These are phyloP conservation scores for Pterois miles DNA, from an alignment of 2,797 vertebrate genomes.

Conservation along the genomic window DNA sequence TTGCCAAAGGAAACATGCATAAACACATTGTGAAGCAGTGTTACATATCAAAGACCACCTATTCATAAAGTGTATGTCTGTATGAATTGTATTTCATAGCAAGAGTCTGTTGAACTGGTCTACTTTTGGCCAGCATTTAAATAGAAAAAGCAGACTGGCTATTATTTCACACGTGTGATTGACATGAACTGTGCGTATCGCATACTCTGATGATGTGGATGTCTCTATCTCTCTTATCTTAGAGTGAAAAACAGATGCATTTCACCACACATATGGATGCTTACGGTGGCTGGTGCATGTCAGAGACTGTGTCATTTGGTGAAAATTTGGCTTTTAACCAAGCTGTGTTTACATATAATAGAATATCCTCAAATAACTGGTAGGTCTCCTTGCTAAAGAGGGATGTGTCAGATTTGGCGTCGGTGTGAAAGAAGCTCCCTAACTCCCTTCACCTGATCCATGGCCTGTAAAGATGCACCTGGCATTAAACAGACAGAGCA, in stretches of 20 bases:
- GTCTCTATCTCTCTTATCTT: too few species aligned
- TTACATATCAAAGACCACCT: constrained; percentile 30
- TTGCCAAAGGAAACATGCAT: constrained; percentile 29
- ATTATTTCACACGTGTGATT: constrained; percentile 32
- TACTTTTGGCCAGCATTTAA: constrained; percentile 9
- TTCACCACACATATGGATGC: constrained; percentile 25
- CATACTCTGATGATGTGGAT: background rate
- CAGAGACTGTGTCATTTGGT: constrained; percentile 34
- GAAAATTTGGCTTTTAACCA: constrained; percentile 62
- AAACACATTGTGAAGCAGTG: constrained; percentile 33
- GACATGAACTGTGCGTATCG: constrained; percentile 10
- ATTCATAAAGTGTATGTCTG: constrained; percentile 21
- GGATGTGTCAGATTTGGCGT: constrained; percentile 84
- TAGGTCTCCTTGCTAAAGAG: constrained; percentile 68
- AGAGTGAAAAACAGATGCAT: constrained; percentile 30
- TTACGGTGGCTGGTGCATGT: constrained; percentile 18
- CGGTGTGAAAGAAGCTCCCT: constrained; percentile 64
- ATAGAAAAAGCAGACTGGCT: constrained; percentile 15
- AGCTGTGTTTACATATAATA: constrained; percentile 55
- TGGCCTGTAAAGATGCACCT: constrained; percentile 89
- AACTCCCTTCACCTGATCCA: constrained; percentile 76
- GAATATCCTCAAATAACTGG: constrained; percentile 61
- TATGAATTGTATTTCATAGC: constrained; percentile 28
- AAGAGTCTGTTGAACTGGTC: constrained; percentile 2
- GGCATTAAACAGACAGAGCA: constrained; percentile 87